Evolutionary conservation across 1,140 invertebrate genomes (phyloP).

Genomic region (Bursaphelenchus mucronatus): DNA sequence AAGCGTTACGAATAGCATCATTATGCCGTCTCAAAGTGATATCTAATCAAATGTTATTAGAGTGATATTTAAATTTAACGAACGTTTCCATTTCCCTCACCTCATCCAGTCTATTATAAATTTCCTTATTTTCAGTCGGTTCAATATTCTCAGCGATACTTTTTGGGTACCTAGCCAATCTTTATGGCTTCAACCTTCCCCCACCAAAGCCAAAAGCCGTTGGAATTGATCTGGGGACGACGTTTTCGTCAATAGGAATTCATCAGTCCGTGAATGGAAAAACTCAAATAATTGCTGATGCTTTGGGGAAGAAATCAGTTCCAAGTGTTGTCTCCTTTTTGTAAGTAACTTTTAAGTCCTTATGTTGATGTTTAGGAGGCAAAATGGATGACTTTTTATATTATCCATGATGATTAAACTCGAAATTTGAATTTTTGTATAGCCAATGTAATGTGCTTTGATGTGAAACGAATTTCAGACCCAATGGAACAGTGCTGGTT

Average conservation of each 20-base stretch:
- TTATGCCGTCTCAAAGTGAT: no score
- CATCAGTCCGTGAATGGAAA: conserved; percentile 64
- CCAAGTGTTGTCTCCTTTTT: conserved; percentile 60
- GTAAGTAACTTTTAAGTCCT: conserved; percentile 34
- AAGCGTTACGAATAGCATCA: no score
- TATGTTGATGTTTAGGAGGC: conserved; percentile 3
- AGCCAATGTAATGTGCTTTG: not conserved
- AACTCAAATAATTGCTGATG: conserved; percentile 56
- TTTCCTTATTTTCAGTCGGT: conserved; percentile 23
- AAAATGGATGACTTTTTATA: conserved; percentile 6
- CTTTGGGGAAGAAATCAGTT: conserved; percentile 44
- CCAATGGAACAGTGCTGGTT: conserved; percentile 61
- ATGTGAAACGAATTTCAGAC: conserved; percentile 35
- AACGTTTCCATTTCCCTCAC: no score
- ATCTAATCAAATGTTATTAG: no score
- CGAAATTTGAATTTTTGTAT: not conserved
- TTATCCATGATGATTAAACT: conserved; percentile 7
- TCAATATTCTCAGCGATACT: conserved; percentile 31
- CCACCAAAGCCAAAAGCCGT: conserved; percentile 65
- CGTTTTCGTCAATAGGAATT: conserved; percentile 64
- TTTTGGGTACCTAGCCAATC: conserved; percentile 36
- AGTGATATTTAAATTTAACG: no score
- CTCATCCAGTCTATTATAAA: no score
- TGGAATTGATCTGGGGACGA: conserved; percentile 65
- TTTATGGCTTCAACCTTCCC: conserved; percentile 30